These are phyloP conservation scores for Hippocampus guttulatus DNA, from an alignment of 2,113 vertebrate species.

Conservation along the genomic window DNA sequence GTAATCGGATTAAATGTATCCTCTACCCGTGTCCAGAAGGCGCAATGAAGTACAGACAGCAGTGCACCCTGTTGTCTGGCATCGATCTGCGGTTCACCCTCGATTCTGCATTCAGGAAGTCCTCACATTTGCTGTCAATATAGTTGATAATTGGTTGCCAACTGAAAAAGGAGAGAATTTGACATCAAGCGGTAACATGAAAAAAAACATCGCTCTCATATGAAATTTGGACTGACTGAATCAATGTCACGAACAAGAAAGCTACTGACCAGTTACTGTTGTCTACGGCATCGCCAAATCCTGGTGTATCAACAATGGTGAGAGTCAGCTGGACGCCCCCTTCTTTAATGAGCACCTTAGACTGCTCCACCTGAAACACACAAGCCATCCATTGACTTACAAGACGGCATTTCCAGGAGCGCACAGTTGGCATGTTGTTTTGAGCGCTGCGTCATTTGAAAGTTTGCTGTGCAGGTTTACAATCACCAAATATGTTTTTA, in stretches of 20 bases:
- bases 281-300: constrained; percentile 77
- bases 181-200: not conserved
- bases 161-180: constrained; percentile 35
- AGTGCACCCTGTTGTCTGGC: constrained; percentile 76
- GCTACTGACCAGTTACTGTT: constrained; percentile 77
- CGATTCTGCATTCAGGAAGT: constrained; percentile 74
- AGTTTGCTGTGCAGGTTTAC: no score
- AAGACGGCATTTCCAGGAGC: not conserved
- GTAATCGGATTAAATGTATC: not conserved
- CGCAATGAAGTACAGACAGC: constrained; percentile 74
- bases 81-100: constrained; percentile 71
- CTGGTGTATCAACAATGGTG: constrained; percentile 78
- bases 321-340: constrained; percentile 78
- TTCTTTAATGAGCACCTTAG: constrained; percentile 77
- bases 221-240: not conserved
- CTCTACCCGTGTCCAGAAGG: constrained; percentile 74
- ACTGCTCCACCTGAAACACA: constrained; percentile 73
- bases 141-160: constrained; percentile 76
- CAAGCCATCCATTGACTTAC: not conserved
- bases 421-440: not conserved
- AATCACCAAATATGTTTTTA: no score
- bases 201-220: not conserved
- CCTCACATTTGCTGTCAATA: constrained; percentile 75
- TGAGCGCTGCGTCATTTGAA: no score
- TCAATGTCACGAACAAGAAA: not conserved